phyloP scores from a whole-genome alignment of 2,888 invertebrate genomes.

The Pantelozetes paolii region DNA sequence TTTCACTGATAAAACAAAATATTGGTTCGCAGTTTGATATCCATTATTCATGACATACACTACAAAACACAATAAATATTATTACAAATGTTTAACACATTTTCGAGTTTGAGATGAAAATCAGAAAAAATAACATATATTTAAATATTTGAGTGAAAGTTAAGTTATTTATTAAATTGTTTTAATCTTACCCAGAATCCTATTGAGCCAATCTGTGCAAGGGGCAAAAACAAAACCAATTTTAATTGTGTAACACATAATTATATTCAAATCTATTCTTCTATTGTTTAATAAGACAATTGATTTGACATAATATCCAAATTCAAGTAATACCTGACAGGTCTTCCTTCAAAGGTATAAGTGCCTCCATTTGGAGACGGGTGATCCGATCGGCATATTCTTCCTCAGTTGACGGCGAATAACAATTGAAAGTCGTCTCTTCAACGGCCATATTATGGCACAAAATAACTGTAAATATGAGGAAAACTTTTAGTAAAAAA shows the following conservation, averaged over 20 bases:
- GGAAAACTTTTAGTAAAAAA: neutral
- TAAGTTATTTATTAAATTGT: neutral
- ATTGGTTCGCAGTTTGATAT: neutral
- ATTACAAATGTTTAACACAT: no score
- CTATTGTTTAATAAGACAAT: neutral
- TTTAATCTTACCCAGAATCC: slow-evolving; percentile 66
- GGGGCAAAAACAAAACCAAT: neutral
- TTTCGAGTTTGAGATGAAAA: no score
- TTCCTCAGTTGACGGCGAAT: slow-evolving; percentile 34
- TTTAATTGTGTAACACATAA: neutral
- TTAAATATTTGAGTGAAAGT: neutral
- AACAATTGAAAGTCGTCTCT: neutral
- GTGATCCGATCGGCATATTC: slow-evolving; percentile 57
- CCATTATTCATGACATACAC: neutral
- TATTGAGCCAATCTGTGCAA: slow-evolving; percentile 71
- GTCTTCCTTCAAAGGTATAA: slow-evolving; percentile 78
- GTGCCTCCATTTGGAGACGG: slow-evolving; percentile 70
- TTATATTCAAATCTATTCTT: neutral
- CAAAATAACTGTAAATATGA: slow-evolving; percentile 1
- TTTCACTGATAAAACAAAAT: neutral
- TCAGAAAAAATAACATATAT: no score
- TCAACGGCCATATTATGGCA: slow-evolving; percentile 33
- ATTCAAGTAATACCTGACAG: slow-evolving; percentile 57
- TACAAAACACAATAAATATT: neutral
- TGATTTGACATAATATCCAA: neutral